Percentiles rank a stretch among this genome's conserved stretches.
Evolutionary conservation across 2,888 invertebrate genomes (phyloP).

Genomic region (Clostera curtula): DNA sequence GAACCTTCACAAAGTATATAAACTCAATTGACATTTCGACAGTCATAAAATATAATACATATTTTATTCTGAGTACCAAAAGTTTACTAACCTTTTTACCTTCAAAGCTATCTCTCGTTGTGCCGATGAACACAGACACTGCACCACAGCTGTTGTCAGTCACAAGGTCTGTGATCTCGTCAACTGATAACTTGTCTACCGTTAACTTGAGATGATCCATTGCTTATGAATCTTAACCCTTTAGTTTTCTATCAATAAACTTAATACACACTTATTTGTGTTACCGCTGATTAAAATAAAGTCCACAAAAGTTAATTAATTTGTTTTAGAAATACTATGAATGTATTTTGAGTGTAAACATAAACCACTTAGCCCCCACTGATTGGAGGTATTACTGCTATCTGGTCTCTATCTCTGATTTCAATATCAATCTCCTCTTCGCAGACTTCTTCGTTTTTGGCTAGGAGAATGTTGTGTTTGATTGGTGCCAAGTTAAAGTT

Average conservation of each 20-base stretch:
- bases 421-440: slow-evolving; percentile 66
- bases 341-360: background rate
- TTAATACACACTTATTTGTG: too few species aligned
- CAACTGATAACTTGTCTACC: slow-evolving; percentile 78
- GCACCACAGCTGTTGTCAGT: slow-evolving; percentile 87
- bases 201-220: slow-evolving; percentile 84
- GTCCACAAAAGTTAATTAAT: slow-evolving; percentile 4
- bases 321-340: slow-evolving; percentile 5
- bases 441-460: slow-evolving; percentile 89
- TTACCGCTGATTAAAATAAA: too few species aligned
- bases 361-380: slow-evolving; percentile 84
- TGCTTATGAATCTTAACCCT: too few species aligned
- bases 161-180: slow-evolving; percentile 79
- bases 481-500: slow-evolving; percentile 80
- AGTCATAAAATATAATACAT: background rate
- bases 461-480: slow-evolving; percentile 82
- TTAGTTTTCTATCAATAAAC: too few species aligned
- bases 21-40: background rate
- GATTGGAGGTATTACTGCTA: slow-evolving; percentile 95
- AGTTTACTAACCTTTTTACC: slow-evolving; percentile 77
- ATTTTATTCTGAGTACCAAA: background rate
- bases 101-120: slow-evolving; percentile 89
- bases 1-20: too few species aligned
- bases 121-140: slow-evolving; percentile 91
- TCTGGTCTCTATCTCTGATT: slow-evolving; percentile 82